These are phyloP conservation scores for Papilio protenor DNA, from an alignment of 2,888 invertebrate species.

Conservation along the genomic window DNA sequence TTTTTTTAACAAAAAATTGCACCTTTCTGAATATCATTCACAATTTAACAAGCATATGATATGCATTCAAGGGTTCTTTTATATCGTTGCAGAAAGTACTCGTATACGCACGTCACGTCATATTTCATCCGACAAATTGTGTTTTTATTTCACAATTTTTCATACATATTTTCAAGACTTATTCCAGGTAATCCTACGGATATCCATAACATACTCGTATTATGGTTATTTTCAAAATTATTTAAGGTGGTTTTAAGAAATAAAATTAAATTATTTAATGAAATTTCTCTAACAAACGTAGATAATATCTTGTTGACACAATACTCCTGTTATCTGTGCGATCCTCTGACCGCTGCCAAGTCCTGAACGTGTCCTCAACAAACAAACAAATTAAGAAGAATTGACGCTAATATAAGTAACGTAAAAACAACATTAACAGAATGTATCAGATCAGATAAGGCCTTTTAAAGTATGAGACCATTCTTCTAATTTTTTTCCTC, in stretches of 20 bases:
- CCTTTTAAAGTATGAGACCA: neutral
- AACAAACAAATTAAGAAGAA: slow-evolving; percentile 5
- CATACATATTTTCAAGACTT: neutral
- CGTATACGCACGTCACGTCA: neutral
- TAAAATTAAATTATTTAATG: neutral
- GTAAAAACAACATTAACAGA: slow-evolving; percentile 14
- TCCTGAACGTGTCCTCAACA: neutral
- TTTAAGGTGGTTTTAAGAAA: too few species aligned
- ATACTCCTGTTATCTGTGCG: neutral
- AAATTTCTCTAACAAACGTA: neutral
- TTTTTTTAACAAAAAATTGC: neutral
- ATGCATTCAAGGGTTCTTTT: neutral
- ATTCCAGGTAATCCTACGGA: neutral
- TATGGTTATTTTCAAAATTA: too few species aligned
- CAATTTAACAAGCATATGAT: neutral
- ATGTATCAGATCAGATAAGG: neutral
- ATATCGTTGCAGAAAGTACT: neutral
- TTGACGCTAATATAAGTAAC: neutral
- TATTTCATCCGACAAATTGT: neutral
- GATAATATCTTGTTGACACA: neutral
- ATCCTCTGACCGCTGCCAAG: neutral
- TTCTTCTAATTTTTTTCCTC: neutral
- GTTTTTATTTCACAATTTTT: neutral
- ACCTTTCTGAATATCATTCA: neutral
- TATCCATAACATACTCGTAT: too few species aligned